Conservation (phyloP, 2,888 invertebrate genomes). For the Pasiphila rectangulata region DNA sequence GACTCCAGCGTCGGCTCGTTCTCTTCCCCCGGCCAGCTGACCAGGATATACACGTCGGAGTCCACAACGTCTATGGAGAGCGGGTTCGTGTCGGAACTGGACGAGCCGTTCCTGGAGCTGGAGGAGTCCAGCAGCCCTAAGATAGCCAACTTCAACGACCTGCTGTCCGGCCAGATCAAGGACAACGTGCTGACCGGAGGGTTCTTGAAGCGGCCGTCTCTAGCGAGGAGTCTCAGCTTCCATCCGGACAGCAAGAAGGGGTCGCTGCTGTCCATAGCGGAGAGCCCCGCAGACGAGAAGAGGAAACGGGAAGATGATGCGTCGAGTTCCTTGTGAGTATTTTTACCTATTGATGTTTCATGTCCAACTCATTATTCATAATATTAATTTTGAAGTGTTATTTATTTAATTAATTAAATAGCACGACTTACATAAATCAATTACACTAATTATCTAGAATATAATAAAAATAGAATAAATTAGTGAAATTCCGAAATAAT, state of each 20-base stretch:
- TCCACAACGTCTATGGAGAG: constrained; percentile 71
- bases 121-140: constrained; percentile 70
- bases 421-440: no score
- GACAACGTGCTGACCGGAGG: constrained; percentile 43
- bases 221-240: constrained; percentile 60
- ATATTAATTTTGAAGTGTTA: no score
- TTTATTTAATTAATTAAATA: no score
- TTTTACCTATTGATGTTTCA: background rate
- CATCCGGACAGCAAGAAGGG: constrained; percentile 55
- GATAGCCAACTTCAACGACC: constrained; percentile 60
- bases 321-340: constrained; percentile 18
- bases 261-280: constrained; percentile 54
- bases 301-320: constrained; percentile 67
- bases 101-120: constrained; percentile 66
- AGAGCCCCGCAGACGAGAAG: constrained; percentile 51
- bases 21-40: constrained; percentile 44
- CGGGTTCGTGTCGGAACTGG: constrained; percentile 71
- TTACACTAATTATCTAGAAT: no score
- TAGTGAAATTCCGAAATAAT: no score
- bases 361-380: no score
- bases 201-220: constrained; percentile 43
- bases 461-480: no score
- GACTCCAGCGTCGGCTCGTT: constrained; percentile 64
- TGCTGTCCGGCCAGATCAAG: constrained; percentile 65
- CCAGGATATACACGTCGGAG: constrained; percentile 55